Evolutionary conservation across 2,113 vertebrate species (phyloP).

Genomic region (Solenodon paradoxus): DNA sequence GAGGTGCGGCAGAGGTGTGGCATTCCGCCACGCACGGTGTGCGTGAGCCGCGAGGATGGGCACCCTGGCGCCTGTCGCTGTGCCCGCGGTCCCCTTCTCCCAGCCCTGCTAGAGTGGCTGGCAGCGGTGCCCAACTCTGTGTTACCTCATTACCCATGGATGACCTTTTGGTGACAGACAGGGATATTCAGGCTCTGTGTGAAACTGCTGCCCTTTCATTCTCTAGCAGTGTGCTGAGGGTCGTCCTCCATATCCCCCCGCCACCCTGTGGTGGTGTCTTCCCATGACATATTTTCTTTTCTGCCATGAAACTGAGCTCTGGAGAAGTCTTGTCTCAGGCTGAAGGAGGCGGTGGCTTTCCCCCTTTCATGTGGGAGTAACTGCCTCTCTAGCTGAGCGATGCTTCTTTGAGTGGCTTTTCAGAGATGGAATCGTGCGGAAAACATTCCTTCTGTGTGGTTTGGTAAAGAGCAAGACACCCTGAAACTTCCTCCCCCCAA

Average conservation of each 20-base stretch:
- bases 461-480: not conserved
- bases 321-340: not conserved
- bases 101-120: not conserved
- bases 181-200: accelerated
- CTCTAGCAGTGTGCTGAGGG: accelerated
- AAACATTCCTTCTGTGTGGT: not conserved
- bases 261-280: not conserved
- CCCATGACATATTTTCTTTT: not conserved
- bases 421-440: not conserved
- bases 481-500: not conserved
- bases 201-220: not conserved
- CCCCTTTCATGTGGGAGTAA: not conserved
- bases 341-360: not conserved
- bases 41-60: too few relatives aligned
- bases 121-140: too few relatives aligned
- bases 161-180: not conserved
- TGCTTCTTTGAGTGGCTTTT: not conserved
- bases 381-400: not conserved
- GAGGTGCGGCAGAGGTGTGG: too few relatives aligned
- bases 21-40: too few relatives aligned
- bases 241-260: not conserved
- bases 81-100: too few relatives aligned
- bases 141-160: not conserved
- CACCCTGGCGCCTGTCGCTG: too few relatives aligned
- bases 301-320: not conserved